Percentiles rank a stretch among this genome's conserved stretches.
These are phyloP conservation scores for Aplocera efformata DNA, from an alignment of 2,888 invertebrate genomes.

Conservation along the genomic window DNA sequence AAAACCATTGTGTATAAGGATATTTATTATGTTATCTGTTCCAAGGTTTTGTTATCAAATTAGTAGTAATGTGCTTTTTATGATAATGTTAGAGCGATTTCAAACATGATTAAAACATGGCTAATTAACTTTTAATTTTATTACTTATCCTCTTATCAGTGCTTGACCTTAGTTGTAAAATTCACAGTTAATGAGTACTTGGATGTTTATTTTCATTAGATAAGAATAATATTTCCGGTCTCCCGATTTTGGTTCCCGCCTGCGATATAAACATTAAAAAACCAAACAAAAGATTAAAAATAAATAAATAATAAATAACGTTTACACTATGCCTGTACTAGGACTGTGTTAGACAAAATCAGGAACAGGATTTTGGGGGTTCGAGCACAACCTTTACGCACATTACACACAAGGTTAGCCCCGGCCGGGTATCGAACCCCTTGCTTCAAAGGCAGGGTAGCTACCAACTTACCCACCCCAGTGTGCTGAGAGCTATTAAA, in stretches of 20 bases:
- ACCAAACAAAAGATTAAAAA: not conserved
- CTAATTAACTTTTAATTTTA: conserved; percentile 38
- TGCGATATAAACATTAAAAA: not conserved
- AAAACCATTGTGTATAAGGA: conserved; percentile 30
- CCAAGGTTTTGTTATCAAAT: conserved; percentile 45
- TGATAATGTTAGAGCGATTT: conserved; percentile 45
- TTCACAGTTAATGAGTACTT: conserved; percentile 16
- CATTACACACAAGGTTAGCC: no score
- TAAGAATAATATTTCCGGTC: conserved; percentile 7
- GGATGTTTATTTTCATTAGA: not conserved
- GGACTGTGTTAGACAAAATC: no score
- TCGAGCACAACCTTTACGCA: no score
- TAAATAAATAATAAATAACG: no score
- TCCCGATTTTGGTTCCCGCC: not conserved
- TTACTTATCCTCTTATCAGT: conserved; percentile 23
- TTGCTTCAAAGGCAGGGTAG: no score
- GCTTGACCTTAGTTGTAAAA: conserved; percentile 18
- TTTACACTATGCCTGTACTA: no score
- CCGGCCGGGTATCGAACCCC: no score
- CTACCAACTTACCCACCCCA: no score
- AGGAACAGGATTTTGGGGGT: no score
- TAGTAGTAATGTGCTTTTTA: conserved; percentile 50
- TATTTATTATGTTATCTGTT: conserved; percentile 46
- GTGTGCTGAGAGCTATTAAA: no score
- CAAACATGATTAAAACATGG: conserved; percentile 35